phyloP scores from a whole-genome alignment of 2,113 vertebrate species.

The Austrofundulus limnaeus region DNA sequence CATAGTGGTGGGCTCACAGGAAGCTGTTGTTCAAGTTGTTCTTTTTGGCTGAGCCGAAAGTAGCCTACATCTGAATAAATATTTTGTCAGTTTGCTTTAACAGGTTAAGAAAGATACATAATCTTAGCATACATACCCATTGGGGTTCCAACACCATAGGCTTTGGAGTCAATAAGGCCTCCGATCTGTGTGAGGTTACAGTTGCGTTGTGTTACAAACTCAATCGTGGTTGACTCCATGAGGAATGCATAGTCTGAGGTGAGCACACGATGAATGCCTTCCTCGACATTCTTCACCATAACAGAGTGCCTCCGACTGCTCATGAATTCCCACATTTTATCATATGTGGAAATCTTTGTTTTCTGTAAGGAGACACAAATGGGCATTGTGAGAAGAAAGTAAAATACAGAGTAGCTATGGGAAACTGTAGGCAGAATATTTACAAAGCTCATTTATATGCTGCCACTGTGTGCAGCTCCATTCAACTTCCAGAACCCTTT shows the following conservation, averaged over 20 bases:
- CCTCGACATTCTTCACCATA: constrained; percentile 94
- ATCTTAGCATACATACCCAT: constrained; percentile 83
- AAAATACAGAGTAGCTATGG: too few relatives aligned
- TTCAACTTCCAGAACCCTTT: constrained; percentile 26
- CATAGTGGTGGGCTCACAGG: too few relatives aligned
- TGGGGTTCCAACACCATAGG: constrained; percentile 95
- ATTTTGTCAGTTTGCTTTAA: too few relatives aligned
- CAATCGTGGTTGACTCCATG: constrained; percentile 98
- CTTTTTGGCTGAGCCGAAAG: too few relatives aligned
- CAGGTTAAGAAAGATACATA: too few relatives aligned
- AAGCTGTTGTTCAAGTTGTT: too few relatives aligned
- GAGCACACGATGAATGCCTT: constrained; percentile 93
- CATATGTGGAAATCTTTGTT: constrained; percentile 97
- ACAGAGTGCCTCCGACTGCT: constrained; percentile 94
- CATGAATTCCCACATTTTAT: constrained; percentile 99
- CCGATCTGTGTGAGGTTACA: constrained; percentile 98
- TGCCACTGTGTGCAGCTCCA: not conserved
- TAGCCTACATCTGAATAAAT: too few relatives aligned
- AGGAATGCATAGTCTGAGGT: constrained; percentile 97
- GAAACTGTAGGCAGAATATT: too few relatives aligned
- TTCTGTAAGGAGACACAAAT: constrained; percentile 78
- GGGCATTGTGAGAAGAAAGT: too few relatives aligned
- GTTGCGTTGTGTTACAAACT: constrained; percentile 97
- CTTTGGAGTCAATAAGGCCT: constrained; percentile 96
- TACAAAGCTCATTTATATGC: too few relatives aligned